Conservation (phyloP, 2,888 invertebrate genomes). For the Heterodera filipjevi region DNA sequence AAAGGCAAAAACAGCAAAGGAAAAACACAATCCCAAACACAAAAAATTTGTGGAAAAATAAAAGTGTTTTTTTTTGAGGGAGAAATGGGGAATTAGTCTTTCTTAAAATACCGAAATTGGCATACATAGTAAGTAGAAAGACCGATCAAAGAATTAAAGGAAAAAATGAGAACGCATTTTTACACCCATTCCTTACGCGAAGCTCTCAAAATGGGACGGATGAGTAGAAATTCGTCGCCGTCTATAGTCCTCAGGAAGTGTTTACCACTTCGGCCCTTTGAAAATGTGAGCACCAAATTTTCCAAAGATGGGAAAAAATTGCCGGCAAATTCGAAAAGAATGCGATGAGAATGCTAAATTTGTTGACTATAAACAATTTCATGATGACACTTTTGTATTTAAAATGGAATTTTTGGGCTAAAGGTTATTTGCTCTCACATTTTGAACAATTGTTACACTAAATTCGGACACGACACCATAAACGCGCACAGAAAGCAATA, state of each 20-base stretch:
- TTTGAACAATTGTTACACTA: constrained; percentile 19
- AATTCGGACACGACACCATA: constrained; percentile 28
- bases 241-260: constrained; percentile 12
- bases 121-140: too few relatives aligned
- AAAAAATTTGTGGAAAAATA: too few relatives aligned
- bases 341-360: not conserved
- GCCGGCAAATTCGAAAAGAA: constrained; percentile 19
- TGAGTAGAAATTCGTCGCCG: constrained; percentile 25
- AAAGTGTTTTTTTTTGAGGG: too few relatives aligned
- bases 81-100: too few relatives aligned
- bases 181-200: constrained; percentile 7
- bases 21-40: too few relatives aligned
- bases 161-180: too few relatives aligned
- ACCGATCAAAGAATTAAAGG: too few relatives aligned
- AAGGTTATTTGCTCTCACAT: not conserved
- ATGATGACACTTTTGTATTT: too few relatives aligned
- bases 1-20: too few relatives aligned
- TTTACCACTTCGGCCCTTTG: constrained; percentile 8
- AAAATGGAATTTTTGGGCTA: not conserved
- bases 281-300: constrained; percentile 22
- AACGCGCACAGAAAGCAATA: constrained; percentile 25
- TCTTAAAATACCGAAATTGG: too few relatives aligned
- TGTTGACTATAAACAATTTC: not conserved
- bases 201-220: constrained; percentile 19
- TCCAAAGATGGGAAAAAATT: constrained; percentile 21